phyloP scores from a whole-genome alignment of 2,113 vertebrate genomes.

The Meriones unguiculatus region DNA sequence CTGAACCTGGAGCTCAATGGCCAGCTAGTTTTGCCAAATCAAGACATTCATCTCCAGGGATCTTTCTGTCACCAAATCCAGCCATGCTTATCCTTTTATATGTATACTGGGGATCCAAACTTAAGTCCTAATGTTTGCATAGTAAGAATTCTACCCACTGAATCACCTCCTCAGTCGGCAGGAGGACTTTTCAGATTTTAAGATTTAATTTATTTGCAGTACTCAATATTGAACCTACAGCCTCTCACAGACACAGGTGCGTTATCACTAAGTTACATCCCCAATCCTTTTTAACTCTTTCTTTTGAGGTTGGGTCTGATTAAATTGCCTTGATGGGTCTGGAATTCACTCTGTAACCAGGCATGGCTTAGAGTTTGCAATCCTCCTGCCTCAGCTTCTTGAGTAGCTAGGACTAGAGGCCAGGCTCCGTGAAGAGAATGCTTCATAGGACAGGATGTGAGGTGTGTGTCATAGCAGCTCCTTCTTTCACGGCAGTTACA shows the following conservation, averaged over 20 bases:
- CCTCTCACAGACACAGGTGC: not conserved
- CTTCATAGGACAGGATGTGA: not conserved
- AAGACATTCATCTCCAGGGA: not conserved
- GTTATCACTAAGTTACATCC: not conserved
- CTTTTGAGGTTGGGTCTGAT: not conserved
- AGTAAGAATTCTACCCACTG: not conserved
- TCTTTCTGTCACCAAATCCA: not conserved
- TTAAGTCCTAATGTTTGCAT: not conserved
- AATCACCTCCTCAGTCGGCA: not conserved
- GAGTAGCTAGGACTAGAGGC: not conserved
- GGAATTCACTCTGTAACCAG: not conserved
- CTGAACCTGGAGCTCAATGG: not conserved
- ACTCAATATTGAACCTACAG: not conserved
- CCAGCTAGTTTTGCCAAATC: not conserved
- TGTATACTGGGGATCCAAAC: not conserved
- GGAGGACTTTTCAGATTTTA: not conserved
- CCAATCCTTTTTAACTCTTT: not conserved
- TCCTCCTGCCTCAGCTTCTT: not conserved
- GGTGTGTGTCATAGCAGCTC: not conserved
- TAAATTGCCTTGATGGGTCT: not conserved
- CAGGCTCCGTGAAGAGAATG: not conserved
- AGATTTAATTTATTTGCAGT: not conserved
- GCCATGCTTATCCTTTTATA: not conserved
- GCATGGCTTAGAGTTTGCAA: not conserved
- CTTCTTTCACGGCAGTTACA: not conserved